Evolutionary conservation across 2,888 invertebrate species (phyloP).

Genomic region (Melieria picta): DNA sequence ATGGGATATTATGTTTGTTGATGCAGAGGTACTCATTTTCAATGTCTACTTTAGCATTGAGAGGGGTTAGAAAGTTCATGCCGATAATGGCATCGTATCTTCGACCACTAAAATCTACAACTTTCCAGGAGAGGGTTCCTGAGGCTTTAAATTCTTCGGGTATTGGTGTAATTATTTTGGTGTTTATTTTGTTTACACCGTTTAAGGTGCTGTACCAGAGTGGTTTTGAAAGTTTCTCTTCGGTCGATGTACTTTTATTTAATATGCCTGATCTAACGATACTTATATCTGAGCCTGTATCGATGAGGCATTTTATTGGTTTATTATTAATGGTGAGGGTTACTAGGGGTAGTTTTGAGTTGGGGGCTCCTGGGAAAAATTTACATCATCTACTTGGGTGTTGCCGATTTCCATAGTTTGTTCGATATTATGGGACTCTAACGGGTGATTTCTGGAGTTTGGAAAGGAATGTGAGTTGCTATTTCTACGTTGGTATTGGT

Average conservation of each 20-base stretch:
- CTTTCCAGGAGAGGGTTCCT: constrained; percentile 10
- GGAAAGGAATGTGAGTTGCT: no score
- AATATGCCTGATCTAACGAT: not conserved
- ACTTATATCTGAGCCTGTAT: not conserved
- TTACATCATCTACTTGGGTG: constrained; percentile 1
- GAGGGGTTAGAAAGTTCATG: not conserved
- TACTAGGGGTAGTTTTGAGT: not conserved
- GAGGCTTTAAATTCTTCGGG: constrained; percentile 1
- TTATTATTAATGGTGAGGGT: not conserved
- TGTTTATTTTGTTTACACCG: not conserved
- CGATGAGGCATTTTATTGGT: not conserved
- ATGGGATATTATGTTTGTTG: no score
- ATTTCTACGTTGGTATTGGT: no score
- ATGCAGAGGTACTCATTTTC: not conserved
- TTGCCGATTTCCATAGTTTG: not conserved
- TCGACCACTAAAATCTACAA: not conserved
- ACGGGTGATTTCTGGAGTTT: no score
- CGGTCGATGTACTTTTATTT: not conserved
- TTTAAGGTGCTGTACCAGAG: not conserved
- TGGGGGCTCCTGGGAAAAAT: constrained; percentile 7
- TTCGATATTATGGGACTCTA: constrained; percentile 1
- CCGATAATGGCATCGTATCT: constrained; percentile 15
- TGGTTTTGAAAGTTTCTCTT: not conserved
- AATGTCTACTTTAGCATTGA: not conserved
- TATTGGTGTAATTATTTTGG: no score